A percentile compares a stretch with the other conserved stretches of the same genome.
Conservation (phyloP, 2,888 invertebrate species). For the Microdon myrmicae region DNA sequence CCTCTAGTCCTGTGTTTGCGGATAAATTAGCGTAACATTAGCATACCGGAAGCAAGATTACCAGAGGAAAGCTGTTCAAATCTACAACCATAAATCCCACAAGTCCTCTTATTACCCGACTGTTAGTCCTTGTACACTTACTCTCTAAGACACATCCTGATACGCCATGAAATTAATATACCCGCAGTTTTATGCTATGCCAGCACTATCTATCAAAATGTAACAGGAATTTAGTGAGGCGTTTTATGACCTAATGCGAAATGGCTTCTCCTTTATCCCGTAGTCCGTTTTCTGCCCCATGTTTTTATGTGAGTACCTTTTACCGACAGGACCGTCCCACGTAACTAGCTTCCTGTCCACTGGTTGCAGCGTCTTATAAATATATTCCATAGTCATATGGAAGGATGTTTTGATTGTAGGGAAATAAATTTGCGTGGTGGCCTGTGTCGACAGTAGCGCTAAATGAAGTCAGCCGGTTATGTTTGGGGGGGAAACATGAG, state of each 20-base stretch:
- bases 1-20: too few relatives aligned
- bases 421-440: slow-evolving; percentile 42
- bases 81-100: too few relatives aligned
- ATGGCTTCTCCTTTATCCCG: slow-evolving; percentile 5
- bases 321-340: background rate
- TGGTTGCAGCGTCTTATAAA: background rate
- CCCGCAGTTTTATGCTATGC: slow-evolving; percentile 26
- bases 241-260: slow-evolving; percentile 42
- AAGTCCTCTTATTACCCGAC: too few relatives aligned
- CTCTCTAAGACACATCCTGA: slow-evolving; percentile 3
- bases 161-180: slow-evolving; percentile 37
- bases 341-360: background rate
- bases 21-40: too few relatives aligned
- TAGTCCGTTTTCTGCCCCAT: background rate
- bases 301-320: background rate
- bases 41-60: too few relatives aligned
- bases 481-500: slow-evolving; percentile 18
- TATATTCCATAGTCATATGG: slow-evolving; percentile 3
- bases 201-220: slow-evolving; percentile 29
- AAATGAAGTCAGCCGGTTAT: slow-evolving; percentile 36
- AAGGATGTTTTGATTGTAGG: slow-evolving; percentile 13
- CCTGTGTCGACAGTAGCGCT: slow-evolving; percentile 47
- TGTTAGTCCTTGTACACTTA: slow-evolving; percentile 7
- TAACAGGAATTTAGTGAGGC: slow-evolving; percentile 31
- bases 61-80: too few relatives aligned